A percentile compares a stretch with the other conserved stretches of the same genome.
phyloP scores from a whole-genome alignment of 2,113 vertebrate species.

The Myrmecobius fasciatus region DNA sequence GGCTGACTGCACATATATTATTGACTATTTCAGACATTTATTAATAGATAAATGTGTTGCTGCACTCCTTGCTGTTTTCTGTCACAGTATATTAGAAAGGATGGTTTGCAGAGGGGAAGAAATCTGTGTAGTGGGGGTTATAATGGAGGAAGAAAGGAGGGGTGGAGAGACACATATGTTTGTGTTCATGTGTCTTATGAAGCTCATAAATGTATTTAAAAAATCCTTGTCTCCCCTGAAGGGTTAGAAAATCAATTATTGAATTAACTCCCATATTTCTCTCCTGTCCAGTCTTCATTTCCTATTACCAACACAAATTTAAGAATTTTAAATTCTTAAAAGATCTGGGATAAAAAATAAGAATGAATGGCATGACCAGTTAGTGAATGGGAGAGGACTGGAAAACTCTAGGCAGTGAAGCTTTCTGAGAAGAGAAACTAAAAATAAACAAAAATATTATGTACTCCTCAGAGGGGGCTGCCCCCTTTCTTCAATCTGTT shows the following conservation, averaged over 20 bases:
- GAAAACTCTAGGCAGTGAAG: slow-evolving; percentile 36
- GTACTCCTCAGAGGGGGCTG: slow-evolving; percentile 23
- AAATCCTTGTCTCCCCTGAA: background rate
- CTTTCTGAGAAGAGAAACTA: slow-evolving; percentile 61
- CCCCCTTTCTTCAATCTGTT: background rate
- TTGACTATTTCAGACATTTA: slow-evolving; percentile 73
- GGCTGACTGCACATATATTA: slow-evolving; percentile 64
- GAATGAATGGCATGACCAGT: slow-evolving; percentile 20
- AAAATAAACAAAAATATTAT: slow-evolving; percentile 12
- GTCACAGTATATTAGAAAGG: slow-evolving; percentile 66
- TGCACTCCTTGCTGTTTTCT: slow-evolving; percentile 68
- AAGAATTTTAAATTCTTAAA: slow-evolving; percentile 32
- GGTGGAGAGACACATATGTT: background rate
- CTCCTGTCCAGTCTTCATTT: background rate
- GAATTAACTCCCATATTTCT: slow-evolving; percentile 28
- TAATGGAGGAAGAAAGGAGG: slow-evolving; percentile 15
- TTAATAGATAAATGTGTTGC: slow-evolving; percentile 70
- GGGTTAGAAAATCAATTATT: slow-evolving; percentile 52
- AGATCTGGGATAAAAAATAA: slow-evolving; percentile 36
- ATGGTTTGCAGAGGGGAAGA: slow-evolving; percentile 19
- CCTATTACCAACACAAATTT: background rate
- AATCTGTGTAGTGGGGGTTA: slow-evolving; percentile 31
- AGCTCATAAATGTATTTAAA: slow-evolving; percentile 43
- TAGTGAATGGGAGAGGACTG: slow-evolving; percentile 32
- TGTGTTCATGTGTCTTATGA: slow-evolving; percentile 8